Percentiles rank a stretch among this genome's conserved stretches.
Conservation (phyloP, 1,140 invertebrate species). For the Ptiloglossa arizonensis region DNA sequence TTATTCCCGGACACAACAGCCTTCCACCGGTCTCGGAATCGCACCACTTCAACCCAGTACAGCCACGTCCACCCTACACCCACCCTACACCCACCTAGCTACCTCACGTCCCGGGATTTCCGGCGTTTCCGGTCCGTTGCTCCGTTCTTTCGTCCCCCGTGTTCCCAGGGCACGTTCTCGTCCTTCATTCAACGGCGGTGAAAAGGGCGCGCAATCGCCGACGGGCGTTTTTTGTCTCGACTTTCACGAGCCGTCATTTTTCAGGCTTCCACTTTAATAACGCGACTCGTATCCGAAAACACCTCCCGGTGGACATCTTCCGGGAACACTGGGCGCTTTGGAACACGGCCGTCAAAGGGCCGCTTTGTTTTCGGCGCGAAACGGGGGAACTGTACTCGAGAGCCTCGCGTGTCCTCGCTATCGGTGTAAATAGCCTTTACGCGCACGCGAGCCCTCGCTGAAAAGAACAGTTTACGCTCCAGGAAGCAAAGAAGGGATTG, state of each 20-base stretch:
- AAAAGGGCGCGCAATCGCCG: conserved; percentile 59
- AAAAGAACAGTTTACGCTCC: conserved; percentile 21
- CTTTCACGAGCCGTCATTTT: conserved; percentile 69
- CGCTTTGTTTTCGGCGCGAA: too few species aligned
- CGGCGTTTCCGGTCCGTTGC: not conserved
- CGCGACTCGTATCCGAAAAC: conserved; percentile 53
- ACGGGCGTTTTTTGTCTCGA: conserved; percentile 68
- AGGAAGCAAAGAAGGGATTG: conserved; percentile 3
- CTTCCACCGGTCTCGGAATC: conserved; percentile 60
- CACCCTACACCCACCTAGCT: conserved; percentile 6
- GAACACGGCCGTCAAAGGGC: conserved; percentile 37
- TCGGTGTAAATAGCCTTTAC: conserved; percentile 14
- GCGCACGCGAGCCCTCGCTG: not conserved
- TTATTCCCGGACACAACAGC: conserved; percentile 56
- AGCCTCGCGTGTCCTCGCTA: conserved; percentile 15
- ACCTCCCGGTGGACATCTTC: conserved; percentile 41
- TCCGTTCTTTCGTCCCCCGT: not conserved
- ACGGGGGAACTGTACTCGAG: conserved; percentile 1
- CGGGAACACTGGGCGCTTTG: conserved; percentile 6
- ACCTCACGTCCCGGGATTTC: conserved; percentile 14
- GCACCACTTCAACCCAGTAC: conserved; percentile 26
- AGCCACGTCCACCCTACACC: too few species aligned
- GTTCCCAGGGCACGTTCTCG: conserved; percentile 13
- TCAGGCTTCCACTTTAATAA: conserved; percentile 70
- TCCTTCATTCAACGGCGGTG: conserved; percentile 29